Percentiles rank a stretch among this genome's conserved stretches.
Evolutionary conservation across 2,888 invertebrate species (phyloP).

Genomic region (Callyntrura guangdongensis): DNA sequence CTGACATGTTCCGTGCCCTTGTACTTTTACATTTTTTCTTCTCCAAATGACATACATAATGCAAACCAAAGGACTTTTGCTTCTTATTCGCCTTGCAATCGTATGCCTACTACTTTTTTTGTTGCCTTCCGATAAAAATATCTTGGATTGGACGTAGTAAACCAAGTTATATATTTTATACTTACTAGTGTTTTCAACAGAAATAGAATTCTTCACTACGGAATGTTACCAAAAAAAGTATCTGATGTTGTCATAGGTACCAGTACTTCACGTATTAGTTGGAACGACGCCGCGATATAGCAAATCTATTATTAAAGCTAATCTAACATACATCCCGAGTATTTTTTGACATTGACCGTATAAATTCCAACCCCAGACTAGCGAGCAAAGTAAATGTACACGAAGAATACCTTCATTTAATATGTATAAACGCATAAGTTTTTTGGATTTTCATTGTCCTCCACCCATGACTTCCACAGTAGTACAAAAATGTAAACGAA

Average conservation of each 20-base stretch:
- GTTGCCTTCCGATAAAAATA: not conserved
- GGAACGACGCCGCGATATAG: not conserved
- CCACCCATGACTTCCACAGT: not conserved
- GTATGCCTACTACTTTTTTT: too few relatives aligned
- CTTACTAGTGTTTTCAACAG: too few relatives aligned
- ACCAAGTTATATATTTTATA: too few relatives aligned
- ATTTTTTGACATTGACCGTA: conserved; percentile 51
- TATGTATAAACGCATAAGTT: too few relatives aligned
- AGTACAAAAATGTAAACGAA: too few relatives aligned
- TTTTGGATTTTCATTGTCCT: not conserved
- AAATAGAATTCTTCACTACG: too few relatives aligned
- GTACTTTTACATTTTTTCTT: not conserved
- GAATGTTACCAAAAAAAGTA: not conserved
- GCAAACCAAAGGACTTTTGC: not conserved
- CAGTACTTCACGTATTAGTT: too few relatives aligned
- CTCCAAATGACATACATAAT: not conserved
- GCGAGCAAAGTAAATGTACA: not conserved
- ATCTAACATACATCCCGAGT: conserved; percentile 15
- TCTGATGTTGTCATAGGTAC: too few relatives aligned
- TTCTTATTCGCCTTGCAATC: too few relatives aligned
- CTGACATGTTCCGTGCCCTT: conserved; percentile 32
- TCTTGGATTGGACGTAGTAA: too few relatives aligned
- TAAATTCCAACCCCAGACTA: not conserved
- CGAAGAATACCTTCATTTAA: not conserved
- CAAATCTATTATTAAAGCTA: conserved; percentile 28